Percentiles rank a stretch among this genome's conserved stretches.
Evolutionary conservation across 1,140 invertebrate species (phyloP).

Genomic region (Lasioglossum baleicum): DNA sequence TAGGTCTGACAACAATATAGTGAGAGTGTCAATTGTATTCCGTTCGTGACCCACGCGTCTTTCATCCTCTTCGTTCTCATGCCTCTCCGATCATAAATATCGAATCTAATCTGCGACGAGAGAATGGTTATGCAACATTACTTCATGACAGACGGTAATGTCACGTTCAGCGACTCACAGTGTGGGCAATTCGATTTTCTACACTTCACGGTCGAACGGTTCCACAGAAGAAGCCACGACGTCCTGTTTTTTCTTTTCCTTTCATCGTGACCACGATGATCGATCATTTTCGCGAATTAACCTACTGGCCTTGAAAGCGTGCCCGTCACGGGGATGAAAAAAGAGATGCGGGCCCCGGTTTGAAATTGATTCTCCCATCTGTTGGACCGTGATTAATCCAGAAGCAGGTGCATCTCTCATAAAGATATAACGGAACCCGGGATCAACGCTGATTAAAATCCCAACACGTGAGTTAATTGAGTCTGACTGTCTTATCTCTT

Average conservation of each 20-base stretch:
- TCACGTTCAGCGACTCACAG: not conserved
- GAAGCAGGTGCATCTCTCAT: no score
- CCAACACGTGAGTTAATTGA: not conserved
- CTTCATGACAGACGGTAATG: not conserved
- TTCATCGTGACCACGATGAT: slow-evolving; percentile 6
- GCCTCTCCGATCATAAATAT: not conserved
- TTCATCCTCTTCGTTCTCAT: not conserved
- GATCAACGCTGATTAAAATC: no score
- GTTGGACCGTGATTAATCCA: no score
- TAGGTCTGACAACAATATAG: no score
- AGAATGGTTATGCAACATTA: not conserved
- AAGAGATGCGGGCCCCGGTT: not conserved
- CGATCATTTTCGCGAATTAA: slow-evolving; percentile 49
- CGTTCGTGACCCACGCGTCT: no score
- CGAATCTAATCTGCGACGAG: not conserved
- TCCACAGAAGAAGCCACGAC: not conserved
- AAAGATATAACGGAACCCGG: slow-evolving; percentile 10
- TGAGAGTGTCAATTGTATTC: no score
- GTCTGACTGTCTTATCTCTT: no score
- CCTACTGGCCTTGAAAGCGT: slow-evolving; percentile 53
- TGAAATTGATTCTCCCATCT: not conserved
- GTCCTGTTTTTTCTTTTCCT: not conserved
- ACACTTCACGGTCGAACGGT: not conserved
- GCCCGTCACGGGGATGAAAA: not conserved
- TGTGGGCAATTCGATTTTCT: not conserved